Conservation (phyloP, 1,140 invertebrate species). For the Ganaspis sp. region DNA sequence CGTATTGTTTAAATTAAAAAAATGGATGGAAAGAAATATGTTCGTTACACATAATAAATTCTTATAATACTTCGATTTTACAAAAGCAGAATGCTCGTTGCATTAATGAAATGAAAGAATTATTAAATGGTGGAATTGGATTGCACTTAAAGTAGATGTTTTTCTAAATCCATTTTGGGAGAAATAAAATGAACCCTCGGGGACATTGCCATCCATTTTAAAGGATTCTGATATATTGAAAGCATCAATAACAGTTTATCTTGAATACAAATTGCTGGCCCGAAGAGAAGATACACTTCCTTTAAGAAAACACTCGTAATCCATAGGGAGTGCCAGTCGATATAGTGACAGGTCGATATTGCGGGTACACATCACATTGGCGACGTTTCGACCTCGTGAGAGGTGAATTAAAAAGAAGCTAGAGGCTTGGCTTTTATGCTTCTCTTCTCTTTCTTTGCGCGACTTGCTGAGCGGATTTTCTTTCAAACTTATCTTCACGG, state of each 20-base stretch:
- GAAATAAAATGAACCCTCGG: slow-evolving; percentile 61
- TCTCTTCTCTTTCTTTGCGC: not conserved
- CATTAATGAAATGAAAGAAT: not conserved
- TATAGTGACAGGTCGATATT: slow-evolving; percentile 65
- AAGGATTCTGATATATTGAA: slow-evolving; percentile 69
- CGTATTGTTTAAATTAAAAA: too few species aligned
- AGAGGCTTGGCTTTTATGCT: slow-evolving; percentile 3
- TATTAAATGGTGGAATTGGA: not conserved
- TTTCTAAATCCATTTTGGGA: slow-evolving; percentile 41
- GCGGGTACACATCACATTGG: slow-evolving; percentile 58
- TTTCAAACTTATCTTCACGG: not conserved
- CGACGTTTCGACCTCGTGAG: slow-evolving; percentile 42
- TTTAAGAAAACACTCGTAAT: slow-evolving; percentile 72
- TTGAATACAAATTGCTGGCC: slow-evolving; percentile 68
- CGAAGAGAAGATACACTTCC: slow-evolving; percentile 61
- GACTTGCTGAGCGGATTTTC: slow-evolving; percentile 22
- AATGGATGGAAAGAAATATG: too few species aligned
- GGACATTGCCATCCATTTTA: slow-evolving; percentile 65
- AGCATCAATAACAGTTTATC: slow-evolving; percentile 74
- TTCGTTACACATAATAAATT: too few species aligned
- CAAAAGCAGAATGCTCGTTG: too few species aligned
- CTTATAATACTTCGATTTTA: too few species aligned
- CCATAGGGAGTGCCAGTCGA: slow-evolving; percentile 64
- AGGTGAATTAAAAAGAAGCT: slow-evolving; percentile 54
- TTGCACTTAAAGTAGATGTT: not conserved